These are phyloP conservation scores for Xenopus petersii DNA, from an alignment of 2,797 vertebrate species.

Conservation along the genomic window DNA sequence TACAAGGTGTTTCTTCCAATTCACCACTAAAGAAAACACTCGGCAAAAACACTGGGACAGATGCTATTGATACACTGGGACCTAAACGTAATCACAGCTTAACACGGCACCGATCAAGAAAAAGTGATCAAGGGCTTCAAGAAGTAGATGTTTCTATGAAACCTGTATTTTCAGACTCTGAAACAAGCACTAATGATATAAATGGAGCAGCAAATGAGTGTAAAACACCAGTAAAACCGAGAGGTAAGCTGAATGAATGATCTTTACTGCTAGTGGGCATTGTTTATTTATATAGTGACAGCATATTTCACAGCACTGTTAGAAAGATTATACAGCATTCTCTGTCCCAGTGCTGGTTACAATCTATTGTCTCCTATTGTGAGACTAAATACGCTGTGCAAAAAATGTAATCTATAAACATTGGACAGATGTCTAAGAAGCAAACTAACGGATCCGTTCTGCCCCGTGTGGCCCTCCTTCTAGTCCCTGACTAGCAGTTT, in stretches of 20 bases:
- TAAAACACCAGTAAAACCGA: slow-evolving; percentile 63
- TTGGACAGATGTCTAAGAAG: too few species aligned
- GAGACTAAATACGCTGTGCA: too few species aligned
- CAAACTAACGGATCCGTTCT: too few species aligned
- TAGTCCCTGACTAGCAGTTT: too few species aligned
- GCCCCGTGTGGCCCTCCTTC: too few species aligned
- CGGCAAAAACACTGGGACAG: slow-evolving; percentile 57
- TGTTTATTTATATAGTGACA: too few species aligned
- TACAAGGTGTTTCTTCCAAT: slow-evolving; percentile 64
- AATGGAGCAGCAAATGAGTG: slow-evolving; percentile 66
- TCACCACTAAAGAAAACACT: slow-evolving; percentile 62
- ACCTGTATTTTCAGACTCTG: slow-evolving; percentile 61
- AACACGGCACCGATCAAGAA: slow-evolving; percentile 64
- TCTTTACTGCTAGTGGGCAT: too few species aligned
- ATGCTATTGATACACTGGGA: slow-evolving; percentile 58
- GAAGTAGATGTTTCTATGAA: slow-evolving; percentile 62
- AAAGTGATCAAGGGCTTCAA: slow-evolving; percentile 61
- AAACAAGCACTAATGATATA: slow-evolving; percentile 60
- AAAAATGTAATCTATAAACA: too few species aligned
- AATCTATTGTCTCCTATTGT: too few species aligned
- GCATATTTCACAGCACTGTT: too few species aligned
- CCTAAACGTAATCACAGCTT: slow-evolving; percentile 60
- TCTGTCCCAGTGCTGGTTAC: too few species aligned
- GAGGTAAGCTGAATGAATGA: slow-evolving; percentile 60
- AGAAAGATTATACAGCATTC: too few species aligned